A percentile compares a stretch with the other conserved stretches of the same genome.
Evolutionary conservation across 2,797 vertebrate genomes (phyloP).

Genomic region (Pelobates cultripes): DNA sequence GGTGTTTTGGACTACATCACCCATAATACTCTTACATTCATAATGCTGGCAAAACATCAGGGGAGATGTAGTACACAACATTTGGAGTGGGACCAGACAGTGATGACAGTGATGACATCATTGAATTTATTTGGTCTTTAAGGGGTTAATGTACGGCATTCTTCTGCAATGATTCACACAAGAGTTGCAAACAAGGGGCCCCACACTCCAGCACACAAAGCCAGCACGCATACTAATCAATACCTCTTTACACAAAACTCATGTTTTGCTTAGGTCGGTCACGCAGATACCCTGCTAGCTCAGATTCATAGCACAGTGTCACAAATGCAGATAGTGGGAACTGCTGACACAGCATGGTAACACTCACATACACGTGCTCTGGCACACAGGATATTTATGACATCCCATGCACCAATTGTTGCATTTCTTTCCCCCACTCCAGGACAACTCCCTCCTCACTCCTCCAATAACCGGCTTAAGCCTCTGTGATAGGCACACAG

Average conservation of each 20-base stretch:
- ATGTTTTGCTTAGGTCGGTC: background rate
- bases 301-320: background rate
- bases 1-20: too few relatives aligned
- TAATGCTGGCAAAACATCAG: too few relatives aligned
- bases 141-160: too few relatives aligned
- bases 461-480: slow-evolving; percentile 31
- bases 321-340: background rate
- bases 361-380: slow-evolving; percentile 35
- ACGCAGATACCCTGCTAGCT: background rate
- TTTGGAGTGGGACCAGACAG: too few relatives aligned
- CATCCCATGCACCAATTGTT: slow-evolving; percentile 30
- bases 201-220: background rate
- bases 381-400: slow-evolving; percentile 28
- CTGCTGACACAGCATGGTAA: slow-evolving; percentile 46
- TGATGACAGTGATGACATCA: too few relatives aligned
- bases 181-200: too few relatives aligned
- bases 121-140: too few relatives aligned
- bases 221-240: background rate
- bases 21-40: too few relatives aligned
- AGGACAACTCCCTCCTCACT: slow-evolving; percentile 32
- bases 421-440: slow-evolving; percentile 8
- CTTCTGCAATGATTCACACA: too few relatives aligned
- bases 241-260: background rate
- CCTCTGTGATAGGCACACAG: slow-evolving; percentile 22
- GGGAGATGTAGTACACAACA: too few relatives aligned